Evolutionary conservation across 2,113 vertebrate genomes (phyloP), one percentile per base, ranked within the genome.

Genomic region (Tachysurus vachellii): DNA sequence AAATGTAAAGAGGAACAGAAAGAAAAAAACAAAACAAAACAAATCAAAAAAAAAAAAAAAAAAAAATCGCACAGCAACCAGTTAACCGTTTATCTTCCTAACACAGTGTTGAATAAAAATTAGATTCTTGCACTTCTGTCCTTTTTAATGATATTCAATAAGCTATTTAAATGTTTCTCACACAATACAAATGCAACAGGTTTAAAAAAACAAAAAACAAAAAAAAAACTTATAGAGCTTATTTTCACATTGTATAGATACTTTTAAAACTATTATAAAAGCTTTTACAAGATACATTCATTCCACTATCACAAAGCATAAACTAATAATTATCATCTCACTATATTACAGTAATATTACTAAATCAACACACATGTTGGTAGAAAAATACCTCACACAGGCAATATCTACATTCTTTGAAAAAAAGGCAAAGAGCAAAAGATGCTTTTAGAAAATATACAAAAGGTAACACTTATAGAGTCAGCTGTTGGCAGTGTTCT

Each of bases 391-490:
- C 87, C 80, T 85, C 57, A 88, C 89, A 85, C 87, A 85, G 85
- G 61, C 82, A 26, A 77, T 87, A 88, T 88, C 87, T 91, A 91
- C 86, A 89, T 85, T 86, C 64, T 88, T 31, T 83, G 64, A 85
- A 87, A 85, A 79, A 91, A 88, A 89, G 84, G 82, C 81, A 88
- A 87, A 89, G 62, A 89, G 88, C 68, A 31, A 84, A 85, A 90
- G 84, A 87, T 90, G 87, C 82, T 64, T 87, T 80, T 71, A 88
- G 87, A 81, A 89, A 83, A 87, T 84, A 79, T 91, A 88, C 88
- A 89, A 93, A 92, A 88, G 81, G 47, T 87, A 88, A 85, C 82
- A 91, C 84, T 85, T 91, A 80, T 44, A 86, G 81, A 86, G 61
- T 89, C 56, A 75, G 57, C 84, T 88, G 80, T 81, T 88, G 86